These are phyloP conservation scores for Ictalurus furcatus DNA, from an alignment of 2,113 vertebrate genomes.

Conservation along the genomic window DNA sequence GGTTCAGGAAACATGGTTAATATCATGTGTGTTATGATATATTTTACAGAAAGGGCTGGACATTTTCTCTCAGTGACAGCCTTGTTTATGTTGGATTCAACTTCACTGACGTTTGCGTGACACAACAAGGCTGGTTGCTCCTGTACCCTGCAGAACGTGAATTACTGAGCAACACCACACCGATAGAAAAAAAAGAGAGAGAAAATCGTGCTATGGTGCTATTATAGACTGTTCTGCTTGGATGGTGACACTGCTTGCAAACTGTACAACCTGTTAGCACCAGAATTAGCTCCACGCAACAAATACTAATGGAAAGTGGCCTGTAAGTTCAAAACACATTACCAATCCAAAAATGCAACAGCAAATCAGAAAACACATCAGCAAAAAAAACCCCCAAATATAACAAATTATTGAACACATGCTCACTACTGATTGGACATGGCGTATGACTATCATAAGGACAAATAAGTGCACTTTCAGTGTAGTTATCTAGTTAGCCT, in stretches of 20 bases:
- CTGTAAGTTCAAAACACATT: neutral
- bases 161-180: neutral
- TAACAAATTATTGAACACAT: neutral
- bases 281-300: neutral
- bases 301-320: neutral
- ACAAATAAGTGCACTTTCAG: neutral
- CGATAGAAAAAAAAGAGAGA: neutral
- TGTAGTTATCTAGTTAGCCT: neutral
- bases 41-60: neutral
- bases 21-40: neutral
- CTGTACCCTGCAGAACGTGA: too few relatives aligned
- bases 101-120: neutral
- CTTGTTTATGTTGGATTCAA: neutral
- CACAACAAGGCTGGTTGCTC: neutral
- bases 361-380: neutral
- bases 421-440: neutral
- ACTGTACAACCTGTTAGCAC: neutral
- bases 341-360: neutral
- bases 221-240: neutral
- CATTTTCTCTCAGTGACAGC: neutral
- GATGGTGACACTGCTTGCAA: neutral
- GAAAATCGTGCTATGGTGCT: neutral
- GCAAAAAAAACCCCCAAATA: neutral
- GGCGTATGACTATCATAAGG: neutral
- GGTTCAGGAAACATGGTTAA: neutral